Percentiles rank a stretch among this genome's conserved stretches.
Evolutionary conservation across 2,888 invertebrate genomes (phyloP).

Genomic region (Eupeodes luniger): DNA sequence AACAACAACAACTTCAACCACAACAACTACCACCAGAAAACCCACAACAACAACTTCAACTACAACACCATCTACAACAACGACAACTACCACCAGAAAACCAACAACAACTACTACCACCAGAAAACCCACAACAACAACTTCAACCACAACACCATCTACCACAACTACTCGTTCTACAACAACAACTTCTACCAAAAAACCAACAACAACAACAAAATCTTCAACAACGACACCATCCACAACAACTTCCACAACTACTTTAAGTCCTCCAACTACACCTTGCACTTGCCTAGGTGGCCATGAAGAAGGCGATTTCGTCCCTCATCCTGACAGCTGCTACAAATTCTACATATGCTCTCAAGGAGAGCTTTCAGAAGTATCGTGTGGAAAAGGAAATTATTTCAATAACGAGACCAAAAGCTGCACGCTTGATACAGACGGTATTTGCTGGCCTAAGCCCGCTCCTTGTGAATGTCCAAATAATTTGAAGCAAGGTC

Average conservation of each 20-base stretch:
- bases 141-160: neutral
- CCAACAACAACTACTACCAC: neutral
- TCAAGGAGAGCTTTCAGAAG: slow-evolving; percentile 23
- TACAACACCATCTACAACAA: neutral
- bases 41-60: neutral
- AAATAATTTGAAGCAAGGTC: slow-evolving; percentile 46
- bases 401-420: slow-evolving; percentile 70
- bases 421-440: slow-evolving; percentile 14
- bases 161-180: slow-evolving; percentile 1
- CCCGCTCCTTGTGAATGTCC: slow-evolving; percentile 31
- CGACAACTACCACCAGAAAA: neutral
- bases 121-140: slow-evolving; percentile 8
- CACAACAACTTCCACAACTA: neutral
- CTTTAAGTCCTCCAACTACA: neutral
- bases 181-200: too few relatives aligned
- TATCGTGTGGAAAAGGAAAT: slow-evolving; percentile 52
- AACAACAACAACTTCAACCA: slow-evolving; percentile 9
- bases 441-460: slow-evolving; percentile 18
- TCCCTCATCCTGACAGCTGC: slow-evolving; percentile 36
- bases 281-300: slow-evolving; percentile 75
- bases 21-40: neutral
- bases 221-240: neutral
- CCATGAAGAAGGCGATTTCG: slow-evolving; percentile 77
- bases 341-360: slow-evolving; percentile 43
- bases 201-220: neutral